Evolutionary conservation across 1,140 invertebrate species (phyloP).

Genomic region (Drosophila ananassae): DNA sequence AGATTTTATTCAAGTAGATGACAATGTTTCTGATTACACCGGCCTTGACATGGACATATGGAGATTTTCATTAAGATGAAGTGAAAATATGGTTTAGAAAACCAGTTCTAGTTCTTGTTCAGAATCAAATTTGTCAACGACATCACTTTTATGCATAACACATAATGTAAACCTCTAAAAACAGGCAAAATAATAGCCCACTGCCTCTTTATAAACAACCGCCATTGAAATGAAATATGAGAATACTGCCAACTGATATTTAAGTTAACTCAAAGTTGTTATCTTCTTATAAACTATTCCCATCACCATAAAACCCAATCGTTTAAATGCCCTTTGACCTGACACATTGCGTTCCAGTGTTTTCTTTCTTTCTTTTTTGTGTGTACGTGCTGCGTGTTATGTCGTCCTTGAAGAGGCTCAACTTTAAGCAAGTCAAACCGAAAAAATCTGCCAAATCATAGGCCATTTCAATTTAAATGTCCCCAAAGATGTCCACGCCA

Average conservation of each 20-base stretch:
- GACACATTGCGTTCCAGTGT: constrained; percentile 26
- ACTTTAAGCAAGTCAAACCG: constrained; percentile 37
- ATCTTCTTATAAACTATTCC: constrained; percentile 49
- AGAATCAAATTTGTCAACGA: not conserved
- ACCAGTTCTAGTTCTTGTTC: not conserved
- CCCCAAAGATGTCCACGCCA: constrained; percentile 34
- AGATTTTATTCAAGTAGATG: constrained; percentile 2
- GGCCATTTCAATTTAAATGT: constrained; percentile 73
- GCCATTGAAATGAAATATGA: constrained; percentile 11
- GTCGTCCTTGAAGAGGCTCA: constrained; percentile 46
- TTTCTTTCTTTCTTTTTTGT: not conserved
- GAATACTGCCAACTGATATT: constrained; percentile 25
- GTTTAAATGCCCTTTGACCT: constrained; percentile 41
- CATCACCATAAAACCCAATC: constrained; percentile 48
- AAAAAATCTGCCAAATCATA: constrained; percentile 58
- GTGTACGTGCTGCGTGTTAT: constrained; percentile 36
- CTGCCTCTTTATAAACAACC: not conserved
- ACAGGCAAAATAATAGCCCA: not conserved
- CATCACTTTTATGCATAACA: not conserved
- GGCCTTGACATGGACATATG: constrained; percentile 18
- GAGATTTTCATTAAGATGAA: constrained; percentile 35
- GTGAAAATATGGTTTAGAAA: constrained; percentile 16
- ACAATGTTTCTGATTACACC: not conserved
- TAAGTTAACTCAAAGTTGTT: constrained; percentile 35
- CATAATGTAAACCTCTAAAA: not conserved